Percentiles rank a stretch among this genome's conserved stretches.
Conservation (phyloP, 1,140 invertebrate genomes). For the Melanaphis sacchari region DNA sequence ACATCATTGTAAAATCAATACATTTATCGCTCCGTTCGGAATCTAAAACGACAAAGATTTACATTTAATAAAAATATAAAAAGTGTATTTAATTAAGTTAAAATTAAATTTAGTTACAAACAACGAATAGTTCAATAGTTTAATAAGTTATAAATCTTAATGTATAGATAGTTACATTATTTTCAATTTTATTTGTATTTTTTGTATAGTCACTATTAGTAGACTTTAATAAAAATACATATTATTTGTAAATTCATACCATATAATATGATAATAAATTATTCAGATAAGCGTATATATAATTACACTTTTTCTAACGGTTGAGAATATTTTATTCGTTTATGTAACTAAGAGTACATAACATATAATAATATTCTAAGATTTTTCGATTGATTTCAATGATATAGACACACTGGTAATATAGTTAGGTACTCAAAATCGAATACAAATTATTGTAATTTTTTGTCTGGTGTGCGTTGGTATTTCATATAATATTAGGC, state of each 20-base stretch:
- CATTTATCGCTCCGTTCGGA: too few species aligned
- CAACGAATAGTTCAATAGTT: not conserved
- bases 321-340: not conserved
- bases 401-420: not conserved
- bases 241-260: not conserved
- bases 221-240: not conserved
- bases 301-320: not conserved
- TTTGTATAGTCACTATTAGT: not conserved
- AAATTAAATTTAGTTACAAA: not conserved
- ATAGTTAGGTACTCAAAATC: not conserved
- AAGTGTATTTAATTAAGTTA: not conserved
- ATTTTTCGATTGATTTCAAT: not conserved
- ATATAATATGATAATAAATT: too few species aligned
- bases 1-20: too few species aligned
- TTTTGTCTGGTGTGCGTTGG: not conserved
- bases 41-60: not conserved
- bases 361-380: not conserved
- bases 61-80: not conserved
- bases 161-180: not conserved
- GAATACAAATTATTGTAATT: constrained; percentile 14
- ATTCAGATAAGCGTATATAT: too few species aligned
- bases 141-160: too few species aligned
- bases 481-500: not conserved
- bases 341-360: not conserved
- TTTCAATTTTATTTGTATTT: not conserved